Evolutionary conservation across 2,888 invertebrate species (phyloP), one percentile per base, ranked within the genome.

Genomic region (Lordiphosa andalusiaca): DNA sequence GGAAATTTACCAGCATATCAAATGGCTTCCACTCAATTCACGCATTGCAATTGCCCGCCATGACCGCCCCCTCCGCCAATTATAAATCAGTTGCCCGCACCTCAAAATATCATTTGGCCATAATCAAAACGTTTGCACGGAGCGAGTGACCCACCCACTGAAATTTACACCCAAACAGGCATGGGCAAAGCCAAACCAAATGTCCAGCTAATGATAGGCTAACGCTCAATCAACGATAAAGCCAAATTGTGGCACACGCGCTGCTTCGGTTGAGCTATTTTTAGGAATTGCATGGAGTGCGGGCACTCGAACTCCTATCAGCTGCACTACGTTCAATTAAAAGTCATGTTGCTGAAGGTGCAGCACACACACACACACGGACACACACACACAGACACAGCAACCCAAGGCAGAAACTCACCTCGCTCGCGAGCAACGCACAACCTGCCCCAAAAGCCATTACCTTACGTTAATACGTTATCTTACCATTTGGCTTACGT

Each of bases 151-250:
- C 53, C 60, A 41, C 57, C 41, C 49, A 50, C 44, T 50, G 50
- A 51, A 63, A 50, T 55, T 50, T 51, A 59, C 57, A 44, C 30
- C 41, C 50, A 9, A 37, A 36, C 25, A 36, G 42, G n/a, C 53
- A 65, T 58, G 47, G 58, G 36, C 36, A 59, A 54, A 44, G 53
- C 59, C 60, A 65, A 65, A 61, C 61, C 72, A 64, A 71, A 76
- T 70, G 72, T 67, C 80, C 67, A 73, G 74, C 76, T 78, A 80
- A 78, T 78, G 77, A 77, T 80, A 80, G 77, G 77, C 77, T 80
- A 78, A 80, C 77, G 80, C 77, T 78, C 80, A 74, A 78, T 78
- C 77, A 80, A 77, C 77, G 77, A 78, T 78, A 80, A 80, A 73
- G 74, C 77, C 77, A 78, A 78, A 78, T 78, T 78, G 77, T 78